Percentiles rank a stretch among this genome's conserved stretches.
phyloP scores from a whole-genome alignment of 2,797 vertebrate species.

The Leptoclinus maculatus region DNA sequence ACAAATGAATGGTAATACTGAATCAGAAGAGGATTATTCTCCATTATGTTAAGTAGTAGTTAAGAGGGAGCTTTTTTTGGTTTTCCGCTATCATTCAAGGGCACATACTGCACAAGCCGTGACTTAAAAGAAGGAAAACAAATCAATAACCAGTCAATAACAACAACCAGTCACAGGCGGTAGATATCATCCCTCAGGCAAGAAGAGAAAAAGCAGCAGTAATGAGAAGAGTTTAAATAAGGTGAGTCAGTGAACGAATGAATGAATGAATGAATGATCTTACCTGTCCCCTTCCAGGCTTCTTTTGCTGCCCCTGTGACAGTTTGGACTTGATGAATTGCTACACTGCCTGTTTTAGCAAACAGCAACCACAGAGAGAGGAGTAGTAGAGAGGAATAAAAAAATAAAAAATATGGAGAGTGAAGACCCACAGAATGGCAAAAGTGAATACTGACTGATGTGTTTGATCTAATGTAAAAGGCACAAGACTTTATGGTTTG shows the following conservation, averaged over 20 bases:
- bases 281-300: constrained; percentile 93
- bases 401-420: constrained; percentile 61
- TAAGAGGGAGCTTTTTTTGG: neutral
- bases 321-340: constrained; percentile 92
- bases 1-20: neutral
- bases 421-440: constrained; percentile 51
- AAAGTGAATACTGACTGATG: constrained; percentile 31
- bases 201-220: neutral
- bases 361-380: constrained; percentile 78
- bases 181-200: neutral
- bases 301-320: constrained; percentile 91
- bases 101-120: neutral
- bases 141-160: constrained; percentile 5
- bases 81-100: neutral
- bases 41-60: neutral
- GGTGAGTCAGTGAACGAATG: constrained; percentile 74
- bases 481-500: constrained; percentile 16
- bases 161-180: neutral
- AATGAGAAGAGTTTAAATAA: constrained; percentile 16
- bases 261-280: constrained; percentile 76
- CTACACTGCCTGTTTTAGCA: constrained; percentile 90
- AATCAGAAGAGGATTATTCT: neutral
- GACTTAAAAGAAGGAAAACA: neutral
- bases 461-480: constrained; percentile 21
- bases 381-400: constrained; percentile 15